These are phyloP conservation scores for Anoplopoma fimbria DNA, from an alignment of 2,113 vertebrate genomes.

Conservation along the genomic window DNA sequence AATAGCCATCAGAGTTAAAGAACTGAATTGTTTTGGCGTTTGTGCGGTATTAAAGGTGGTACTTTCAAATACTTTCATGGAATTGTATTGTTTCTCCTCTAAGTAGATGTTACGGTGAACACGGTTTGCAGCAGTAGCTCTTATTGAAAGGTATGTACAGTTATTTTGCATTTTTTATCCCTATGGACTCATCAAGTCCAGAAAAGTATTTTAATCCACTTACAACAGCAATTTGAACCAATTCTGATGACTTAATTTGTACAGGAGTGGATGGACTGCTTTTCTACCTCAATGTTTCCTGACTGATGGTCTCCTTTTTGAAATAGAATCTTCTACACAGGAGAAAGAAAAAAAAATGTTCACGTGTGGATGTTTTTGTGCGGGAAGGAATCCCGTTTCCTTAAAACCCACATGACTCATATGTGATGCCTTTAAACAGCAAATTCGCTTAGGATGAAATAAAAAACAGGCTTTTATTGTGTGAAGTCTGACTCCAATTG, in stretches of 20 bases:
- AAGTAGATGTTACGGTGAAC: background rate
- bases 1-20: background rate
- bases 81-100: slow-evolving; percentile 18
- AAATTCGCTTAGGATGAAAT: slow-evolving; percentile 13
- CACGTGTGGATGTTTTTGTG: slow-evolving; percentile 14
- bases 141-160: slow-evolving; percentile 16
- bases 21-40: background rate
- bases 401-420: slow-evolving; percentile 31
- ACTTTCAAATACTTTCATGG: background rate
- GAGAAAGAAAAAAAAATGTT: slow-evolving; percentile 29
- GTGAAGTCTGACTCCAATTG: slow-evolving; percentile 30
- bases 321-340: slow-evolving; percentile 19
- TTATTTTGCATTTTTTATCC: slow-evolving; percentile 38
- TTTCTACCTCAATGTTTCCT: slow-evolving; percentile 22
- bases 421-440: slow-evolving; percentile 25
- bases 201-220: slow-evolving; percentile 41
- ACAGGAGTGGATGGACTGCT: slow-evolving; percentile 20
- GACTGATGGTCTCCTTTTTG: background rate
- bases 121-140: slow-evolving; percentile 24
- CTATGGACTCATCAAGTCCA: slow-evolving; percentile 34
- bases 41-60: background rate
- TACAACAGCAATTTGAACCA: slow-evolving; percentile 37
- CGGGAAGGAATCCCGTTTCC: slow-evolving; percentile 3
- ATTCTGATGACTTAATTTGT: slow-evolving; percentile 34
- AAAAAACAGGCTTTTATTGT: slow-evolving; percentile 36